Conservation (phyloP, 2,888 invertebrate species). For the Bugula neritina region DNA sequence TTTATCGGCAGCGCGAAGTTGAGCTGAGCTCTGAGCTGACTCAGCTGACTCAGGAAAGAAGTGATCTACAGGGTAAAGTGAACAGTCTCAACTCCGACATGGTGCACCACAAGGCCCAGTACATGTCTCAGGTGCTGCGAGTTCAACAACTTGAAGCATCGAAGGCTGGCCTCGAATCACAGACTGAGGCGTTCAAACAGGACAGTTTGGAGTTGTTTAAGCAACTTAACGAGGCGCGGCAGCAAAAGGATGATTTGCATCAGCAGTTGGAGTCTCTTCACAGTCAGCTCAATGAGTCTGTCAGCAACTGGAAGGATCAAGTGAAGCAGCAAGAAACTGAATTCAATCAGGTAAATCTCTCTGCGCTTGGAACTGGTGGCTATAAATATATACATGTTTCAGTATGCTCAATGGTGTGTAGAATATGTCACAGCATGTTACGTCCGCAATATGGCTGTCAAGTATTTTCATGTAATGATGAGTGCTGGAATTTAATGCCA, state of each 20-base stretch:
- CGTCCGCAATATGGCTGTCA: too few relatives aligned
- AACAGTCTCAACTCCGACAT: slow-evolving; percentile 18
- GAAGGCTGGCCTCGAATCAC: not conserved
- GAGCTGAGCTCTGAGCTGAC: slow-evolving; percentile 13
- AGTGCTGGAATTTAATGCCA: too few relatives aligned
- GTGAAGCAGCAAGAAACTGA: not conserved
- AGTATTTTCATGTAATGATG: too few relatives aligned
- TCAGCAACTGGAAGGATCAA: not conserved
- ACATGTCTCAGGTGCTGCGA: not conserved
- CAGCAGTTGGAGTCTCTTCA: slow-evolving; percentile 6
- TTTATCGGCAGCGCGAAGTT: slow-evolving; percentile 9
- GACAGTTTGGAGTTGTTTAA: slow-evolving; percentile 18
- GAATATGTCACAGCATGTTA: too few relatives aligned
- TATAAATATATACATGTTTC: too few relatives aligned
- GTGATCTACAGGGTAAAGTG: slow-evolving; percentile 10
- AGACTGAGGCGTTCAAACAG: not conserved
- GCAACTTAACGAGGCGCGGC: not conserved
- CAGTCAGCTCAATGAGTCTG: not conserved
- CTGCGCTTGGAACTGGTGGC: too few relatives aligned
- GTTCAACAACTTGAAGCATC: slow-evolving; percentile 17
- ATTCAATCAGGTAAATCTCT: not conserved
- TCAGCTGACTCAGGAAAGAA: slow-evolving; percentile 1
- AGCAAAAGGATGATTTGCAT: slow-evolving; percentile 18
- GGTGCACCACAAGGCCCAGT: slow-evolving; percentile 3
- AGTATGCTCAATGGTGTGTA: too few relatives aligned